phyloP scores from a whole-genome alignment of 2,797 vertebrate genomes.

The Trematocara caparti region DNA sequence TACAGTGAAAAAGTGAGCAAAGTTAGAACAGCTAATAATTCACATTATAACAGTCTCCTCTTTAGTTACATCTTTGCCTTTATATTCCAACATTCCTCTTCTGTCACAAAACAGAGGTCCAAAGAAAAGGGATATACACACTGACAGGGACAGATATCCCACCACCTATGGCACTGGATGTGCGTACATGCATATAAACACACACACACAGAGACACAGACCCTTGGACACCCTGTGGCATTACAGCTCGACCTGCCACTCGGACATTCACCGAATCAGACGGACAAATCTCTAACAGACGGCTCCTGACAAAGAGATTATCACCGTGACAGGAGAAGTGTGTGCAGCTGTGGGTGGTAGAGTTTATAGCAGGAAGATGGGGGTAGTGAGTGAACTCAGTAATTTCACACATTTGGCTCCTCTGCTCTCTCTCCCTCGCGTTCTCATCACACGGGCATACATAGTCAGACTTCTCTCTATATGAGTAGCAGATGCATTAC shows the following conservation, averaged over 20 bases:
- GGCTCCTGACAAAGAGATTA: slow-evolving; percentile 94
- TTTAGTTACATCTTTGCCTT: slow-evolving; percentile 4
- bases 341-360: slow-evolving; percentile 69
- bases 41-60: background rate
- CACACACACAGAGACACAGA: slow-evolving; percentile 3
- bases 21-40: background rate
- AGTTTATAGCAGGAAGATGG: slow-evolving; percentile 41
- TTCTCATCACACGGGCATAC: background rate
- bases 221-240: slow-evolving; percentile 64
- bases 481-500: background rate
- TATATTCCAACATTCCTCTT: slow-evolving; percentile 14
- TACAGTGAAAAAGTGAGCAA: background rate
- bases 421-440: slow-evolving; percentile 1
- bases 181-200: background rate
- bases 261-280: slow-evolving; percentile 83
- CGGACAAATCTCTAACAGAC: slow-evolving; percentile 90
- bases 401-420: slow-evolving; percentile 55
- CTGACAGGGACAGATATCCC: slow-evolving; percentile 87
- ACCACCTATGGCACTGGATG: slow-evolving; percentile 80
- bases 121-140: slow-evolving; percentile 48
- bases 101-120: slow-evolving; percentile 22
- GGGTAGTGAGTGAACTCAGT: slow-evolving; percentile 18
- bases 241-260: slow-evolving; percentile 82
- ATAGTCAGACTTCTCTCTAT: slow-evolving; percentile 8
- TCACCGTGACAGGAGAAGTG: slow-evolving; percentile 80